Evolutionary conservation across 1,140 invertebrate genomes (phyloP), one percentile per base, ranked within the genome.

Genomic region (Eurosta solidaginis): DNA sequence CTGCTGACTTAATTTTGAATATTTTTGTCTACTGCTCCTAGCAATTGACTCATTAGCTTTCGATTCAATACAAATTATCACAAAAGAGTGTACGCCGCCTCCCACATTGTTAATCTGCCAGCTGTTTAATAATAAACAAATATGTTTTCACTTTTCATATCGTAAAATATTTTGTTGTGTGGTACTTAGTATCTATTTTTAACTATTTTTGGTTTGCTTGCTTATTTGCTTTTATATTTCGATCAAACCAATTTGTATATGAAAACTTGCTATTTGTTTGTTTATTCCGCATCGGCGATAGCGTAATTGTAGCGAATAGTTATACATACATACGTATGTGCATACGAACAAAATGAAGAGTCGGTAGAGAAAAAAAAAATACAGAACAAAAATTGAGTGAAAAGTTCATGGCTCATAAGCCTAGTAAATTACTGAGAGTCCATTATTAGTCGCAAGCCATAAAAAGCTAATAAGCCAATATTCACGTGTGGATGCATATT

Each of bases 101-200:
- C n/a, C 14, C 45, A 47, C 45, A 47, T n/a, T 14, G n/a, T n/a
- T 17, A 3, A 47, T n/a, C 14, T 47, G n/a, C 45, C 12, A 12
- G 45, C 45, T 9, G 9, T 5, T n/a, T 40, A 68, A 17, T 17
- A 68, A n/a, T 20, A 27, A 25, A 4, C 27, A 12, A 42, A 68
- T 1, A 40, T n/a, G n/a, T 68, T 68, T 68, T 68, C 59, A 68
- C 59, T 68, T 68, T 68, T 68, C n/a, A 42, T n/a, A 68, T n/a
- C 33, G 33, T 29, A 59, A 27, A 36, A 33, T 4, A 47, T 17
- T 47, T 33, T 68, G n/a, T 68, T 9, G 20, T 40, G 29, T 22
- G 40, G 33, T 40, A 36, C 7, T n/a, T 6, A 36, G 22, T 5
- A 68, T 40, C n/a, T 68, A 54, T 14, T 29, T 63, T 17, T n/a